Percentiles rank a stretch among this genome's conserved stretches.
These are phyloP conservation scores for Haliclystus octoradiatus DNA, from an alignment of 30 jellyfish, hydroid and myxozoan species.

Conservation along the genomic window DNA sequence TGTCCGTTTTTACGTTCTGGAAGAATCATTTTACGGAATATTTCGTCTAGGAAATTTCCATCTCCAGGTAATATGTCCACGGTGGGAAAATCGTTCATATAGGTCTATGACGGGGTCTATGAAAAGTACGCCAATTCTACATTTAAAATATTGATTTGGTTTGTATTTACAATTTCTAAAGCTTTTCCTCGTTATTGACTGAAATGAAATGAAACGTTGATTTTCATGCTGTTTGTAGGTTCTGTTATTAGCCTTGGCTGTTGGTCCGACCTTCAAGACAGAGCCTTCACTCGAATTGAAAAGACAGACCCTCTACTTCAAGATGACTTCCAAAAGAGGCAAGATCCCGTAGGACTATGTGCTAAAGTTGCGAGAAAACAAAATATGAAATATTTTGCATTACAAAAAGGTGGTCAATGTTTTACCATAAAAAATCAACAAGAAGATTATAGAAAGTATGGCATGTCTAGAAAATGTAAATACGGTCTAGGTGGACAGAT, in stretches of 20 bases:
- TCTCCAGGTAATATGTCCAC: too few relatives aligned
- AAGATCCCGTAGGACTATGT: constrained; percentile 78
- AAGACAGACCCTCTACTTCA: constrained; percentile 52
- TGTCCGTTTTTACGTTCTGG: too few relatives aligned
- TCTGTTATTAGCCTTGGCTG: constrained; percentile 97
- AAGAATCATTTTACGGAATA: too few relatives aligned
- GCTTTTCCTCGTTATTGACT: too few relatives aligned
- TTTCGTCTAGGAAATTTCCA: too few relatives aligned
- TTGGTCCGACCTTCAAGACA: constrained; percentile 98
- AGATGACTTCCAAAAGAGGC: constrained; percentile 42
- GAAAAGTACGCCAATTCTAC: too few relatives aligned
- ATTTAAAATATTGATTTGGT: too few relatives aligned
- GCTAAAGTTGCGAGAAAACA: constrained; percentile 73
- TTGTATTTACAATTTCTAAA: too few relatives aligned
- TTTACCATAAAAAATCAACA: constrained; percentile 53
- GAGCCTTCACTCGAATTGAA: constrained; percentile 89
- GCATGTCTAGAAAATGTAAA: constrained; percentile 87
- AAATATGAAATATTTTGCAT: constrained; percentile 56
- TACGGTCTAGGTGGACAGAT: constrained; percentile 98
- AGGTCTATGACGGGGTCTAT: too few relatives aligned
- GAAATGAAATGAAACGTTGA: too few relatives aligned
- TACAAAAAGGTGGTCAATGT: constrained; percentile 97
- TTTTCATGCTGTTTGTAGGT: constrained; percentile 23
- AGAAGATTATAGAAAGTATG: constrained; percentile 42
- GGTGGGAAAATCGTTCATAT: too few relatives aligned